Base-by-base conservation (phyloP, 2,888 invertebrate species). In the Agonopterix arenella region DNA sequence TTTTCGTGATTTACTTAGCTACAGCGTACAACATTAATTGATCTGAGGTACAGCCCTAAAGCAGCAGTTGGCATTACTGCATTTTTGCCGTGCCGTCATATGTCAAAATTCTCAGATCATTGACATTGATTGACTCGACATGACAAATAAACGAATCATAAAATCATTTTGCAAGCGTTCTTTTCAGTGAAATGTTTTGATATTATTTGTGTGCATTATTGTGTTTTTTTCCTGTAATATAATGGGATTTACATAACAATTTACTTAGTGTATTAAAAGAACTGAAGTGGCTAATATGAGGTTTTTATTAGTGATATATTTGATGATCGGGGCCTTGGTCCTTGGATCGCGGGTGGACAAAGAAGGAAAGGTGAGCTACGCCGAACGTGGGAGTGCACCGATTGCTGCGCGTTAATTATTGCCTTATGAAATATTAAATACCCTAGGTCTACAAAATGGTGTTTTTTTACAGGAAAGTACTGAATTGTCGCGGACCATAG, bases 401-500 rank as follows among this genome's bases (percentile, higher is more conserved):
- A 68, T 60, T 70, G 66, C 60, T 68, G 57, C 59, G 54, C 62
- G 69, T 69, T 70, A 56, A 65, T 62, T 37, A 38, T 43, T 49
- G 40, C 46, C 45, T 50, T 56, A 28, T 28, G 40, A 49, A 52
- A 57, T 53, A 53, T 58, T 50, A 50, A 54, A 55, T 58, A 52
- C 54, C 58, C 18, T 18, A 18, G 18, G 28, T 53, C 28, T 28
- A 40, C n/a, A 9, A n/a, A n/a, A n/a, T n/a, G 9, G n/a, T 40
- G 40, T 55, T 62, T 72, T n/a, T 66, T 79, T 83, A 46, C 74
- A 89, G 90, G 90, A 88, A 60, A 91, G 81, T 66, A 93, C 93
- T 4, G 94, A 93, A 66, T 71, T 94, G 63, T 93, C 93, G 44
- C 89, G 92, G 55, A 93, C 93, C 63, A 69, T 83, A 45, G 93